These are phyloP conservation scores for Mareca strepera DNA, from an alignment of 2,797 vertebrate species.

Conservation along the genomic window DNA sequence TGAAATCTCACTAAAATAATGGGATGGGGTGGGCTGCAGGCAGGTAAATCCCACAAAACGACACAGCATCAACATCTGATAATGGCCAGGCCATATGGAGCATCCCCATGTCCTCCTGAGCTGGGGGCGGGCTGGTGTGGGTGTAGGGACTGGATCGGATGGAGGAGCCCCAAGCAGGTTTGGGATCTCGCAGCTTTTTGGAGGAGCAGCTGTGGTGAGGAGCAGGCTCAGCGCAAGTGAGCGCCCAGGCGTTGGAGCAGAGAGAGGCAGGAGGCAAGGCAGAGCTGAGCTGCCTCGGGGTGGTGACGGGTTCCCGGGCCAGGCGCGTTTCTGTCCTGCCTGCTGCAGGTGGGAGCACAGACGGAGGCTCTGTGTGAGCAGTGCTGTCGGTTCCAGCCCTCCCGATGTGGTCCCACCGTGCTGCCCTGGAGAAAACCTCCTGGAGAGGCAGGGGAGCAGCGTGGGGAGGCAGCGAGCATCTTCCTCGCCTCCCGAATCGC, in stretches of 20 bases:
- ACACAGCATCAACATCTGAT: not conserved
- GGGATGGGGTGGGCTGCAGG: not conserved
- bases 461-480: not conserved
- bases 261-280: constrained; percentile 39
- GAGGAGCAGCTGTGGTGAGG: constrained; percentile 48
- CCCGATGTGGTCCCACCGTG: not conserved
- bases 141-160: constrained; percentile 25
- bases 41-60: not conserved
- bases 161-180: constrained; percentile 11
- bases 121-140: not conserved
- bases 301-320: constrained; percentile 15
- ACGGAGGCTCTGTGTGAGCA: not conserved
- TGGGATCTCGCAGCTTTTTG: constrained; percentile 35
- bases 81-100: not conserved
- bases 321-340: constrained; percentile 2
- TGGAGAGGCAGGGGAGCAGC: not conserved
- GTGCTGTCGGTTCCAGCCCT: not conserved
- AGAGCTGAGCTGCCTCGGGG: constrained; percentile 39
- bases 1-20: not conserved
- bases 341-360: constrained; percentile 35
- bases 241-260: not conserved
- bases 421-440: not conserved
- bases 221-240: not conserved
- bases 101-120: not conserved
- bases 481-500: not conserved